Conservation (phyloP, 2,797 vertebrate genomes). For the Melanotaenia pygmaea region DNA sequence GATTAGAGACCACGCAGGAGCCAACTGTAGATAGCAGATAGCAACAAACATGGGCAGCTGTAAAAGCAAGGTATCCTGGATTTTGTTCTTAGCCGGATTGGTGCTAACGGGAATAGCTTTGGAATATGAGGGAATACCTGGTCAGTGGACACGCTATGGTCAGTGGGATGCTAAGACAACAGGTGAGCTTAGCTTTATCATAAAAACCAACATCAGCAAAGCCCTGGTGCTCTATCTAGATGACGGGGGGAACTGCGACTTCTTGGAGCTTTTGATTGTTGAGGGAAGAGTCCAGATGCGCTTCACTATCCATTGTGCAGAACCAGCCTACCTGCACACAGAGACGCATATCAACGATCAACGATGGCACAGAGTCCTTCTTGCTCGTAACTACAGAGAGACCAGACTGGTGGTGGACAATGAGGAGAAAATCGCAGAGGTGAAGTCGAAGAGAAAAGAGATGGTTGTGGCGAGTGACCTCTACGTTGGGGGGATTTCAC, state of each 20-base stretch:
- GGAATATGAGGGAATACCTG: slow-evolving; percentile 91
- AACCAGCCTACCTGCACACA: slow-evolving; percentile 88
- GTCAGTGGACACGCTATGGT: slow-evolving; percentile 95
- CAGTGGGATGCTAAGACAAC: slow-evolving; percentile 87
- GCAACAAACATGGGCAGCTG: slow-evolving; percentile 73
- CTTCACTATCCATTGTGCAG: slow-evolving; percentile 93
- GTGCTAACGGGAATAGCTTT: slow-evolving; percentile 77
- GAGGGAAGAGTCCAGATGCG: slow-evolving; percentile 90
- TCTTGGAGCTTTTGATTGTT: slow-evolving; percentile 90
- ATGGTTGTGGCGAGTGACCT: slow-evolving; percentile 94
- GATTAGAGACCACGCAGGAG: slow-evolving; percentile 53
- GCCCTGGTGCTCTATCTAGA: slow-evolving; percentile 93
- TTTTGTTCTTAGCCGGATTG: slow-evolving; percentile 70
- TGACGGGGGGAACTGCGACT: slow-evolving; percentile 96
- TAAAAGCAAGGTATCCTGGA: slow-evolving; percentile 50
- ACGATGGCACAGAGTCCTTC: slow-evolving; percentile 91
- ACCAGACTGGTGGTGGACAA: slow-evolving; percentile 89
- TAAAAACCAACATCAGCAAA: slow-evolving; percentile 90
- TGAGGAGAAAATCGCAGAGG: slow-evolving; percentile 86
- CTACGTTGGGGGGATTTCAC: slow-evolving; percentile 92
- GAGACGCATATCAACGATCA: slow-evolving; percentile 87
- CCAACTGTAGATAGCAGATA: slow-evolving; percentile 55
- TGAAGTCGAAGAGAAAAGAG: slow-evolving; percentile 91
- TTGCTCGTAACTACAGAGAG: slow-evolving; percentile 87
- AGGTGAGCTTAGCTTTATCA: slow-evolving; percentile 91